phyloP scores from a whole-genome alignment of 1,140 invertebrate genomes.

The Centruroides vittatus region DNA sequence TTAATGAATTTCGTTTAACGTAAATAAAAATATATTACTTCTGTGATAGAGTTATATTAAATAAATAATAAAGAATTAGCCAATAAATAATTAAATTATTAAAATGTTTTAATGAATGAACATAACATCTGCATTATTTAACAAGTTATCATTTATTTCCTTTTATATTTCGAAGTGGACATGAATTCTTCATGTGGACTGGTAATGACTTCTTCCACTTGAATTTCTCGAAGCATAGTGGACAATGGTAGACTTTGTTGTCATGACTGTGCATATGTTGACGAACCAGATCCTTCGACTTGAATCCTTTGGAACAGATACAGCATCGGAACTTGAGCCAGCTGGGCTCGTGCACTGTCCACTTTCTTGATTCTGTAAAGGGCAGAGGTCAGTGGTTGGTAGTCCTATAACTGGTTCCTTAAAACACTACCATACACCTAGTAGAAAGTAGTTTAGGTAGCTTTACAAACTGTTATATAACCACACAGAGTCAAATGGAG shows the following conservation, averaged over 20 bases:
- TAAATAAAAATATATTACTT: not conserved
- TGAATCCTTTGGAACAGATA: conserved; percentile 3
- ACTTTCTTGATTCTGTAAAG: too few relatives aligned
- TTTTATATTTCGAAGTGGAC: not conserved
- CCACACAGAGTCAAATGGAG: too few relatives aligned
- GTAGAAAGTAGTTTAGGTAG: too few relatives aligned
- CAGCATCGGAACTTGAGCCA: too few relatives aligned
- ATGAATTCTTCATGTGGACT: conserved; percentile 6
- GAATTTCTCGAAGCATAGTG: conserved; percentile 5
- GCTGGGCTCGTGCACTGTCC: too few relatives aligned
- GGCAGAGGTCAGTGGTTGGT: too few relatives aligned
- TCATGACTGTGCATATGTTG: conserved; percentile 2
- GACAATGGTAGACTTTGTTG: conserved; percentile 1
- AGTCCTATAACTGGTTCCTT: too few relatives aligned
- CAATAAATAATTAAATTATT: not conserved
- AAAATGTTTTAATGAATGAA: not conserved
- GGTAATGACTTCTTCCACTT: conserved; percentile 12
- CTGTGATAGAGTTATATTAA: not conserved
- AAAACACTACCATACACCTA: too few relatives aligned
- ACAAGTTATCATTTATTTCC: too few relatives aligned
- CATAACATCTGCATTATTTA: too few relatives aligned
- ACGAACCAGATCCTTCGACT: conserved; percentile 1
- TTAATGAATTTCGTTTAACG: not conserved
- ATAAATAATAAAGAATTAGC: not conserved
- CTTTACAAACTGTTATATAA: too few relatives aligned